These are phyloP conservation scores for Fulica atra DNA, from an alignment of 2,113 vertebrate genomes.

Conservation along the genomic window DNA sequence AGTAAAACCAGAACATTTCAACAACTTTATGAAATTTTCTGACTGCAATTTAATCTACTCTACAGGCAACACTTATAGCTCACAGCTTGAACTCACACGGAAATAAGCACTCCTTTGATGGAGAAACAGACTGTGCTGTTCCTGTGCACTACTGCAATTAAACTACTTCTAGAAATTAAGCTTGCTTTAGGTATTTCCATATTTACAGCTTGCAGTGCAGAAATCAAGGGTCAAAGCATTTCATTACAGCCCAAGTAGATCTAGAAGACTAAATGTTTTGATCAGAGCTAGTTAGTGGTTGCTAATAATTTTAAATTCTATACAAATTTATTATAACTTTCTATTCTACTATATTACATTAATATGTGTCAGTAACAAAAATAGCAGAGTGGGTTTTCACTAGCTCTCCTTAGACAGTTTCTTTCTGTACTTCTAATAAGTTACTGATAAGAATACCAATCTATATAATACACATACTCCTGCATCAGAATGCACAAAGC, in stretches of 20 bases:
- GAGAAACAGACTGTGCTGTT: background rate
- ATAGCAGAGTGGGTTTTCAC: fast-evolving
- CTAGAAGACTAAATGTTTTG: background rate
- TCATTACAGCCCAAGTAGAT: background rate
- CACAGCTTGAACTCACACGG: background rate
- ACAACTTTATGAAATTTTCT: background rate
- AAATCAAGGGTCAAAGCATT: background rate
- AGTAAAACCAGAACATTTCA: background rate
- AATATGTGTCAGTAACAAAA: background rate
- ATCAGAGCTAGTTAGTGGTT: background rate
- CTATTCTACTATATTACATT: background rate
- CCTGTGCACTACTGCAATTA: background rate
- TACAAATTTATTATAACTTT: background rate
- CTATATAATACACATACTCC: background rate
- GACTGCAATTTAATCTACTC: background rate
- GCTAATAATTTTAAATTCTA: background rate
- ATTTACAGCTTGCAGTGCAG: background rate
- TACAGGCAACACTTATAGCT: background rate
- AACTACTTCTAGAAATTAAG: background rate
- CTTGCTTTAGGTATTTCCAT: background rate
- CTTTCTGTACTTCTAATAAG: background rate
- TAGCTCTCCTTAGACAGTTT: background rate
- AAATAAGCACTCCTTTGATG: background rate
- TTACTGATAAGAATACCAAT: background rate
- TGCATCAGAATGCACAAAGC: background rate